phyloP scores from a whole-genome alignment of 2,113 vertebrate species.

The Hemiscyllium ocellatum region DNA sequence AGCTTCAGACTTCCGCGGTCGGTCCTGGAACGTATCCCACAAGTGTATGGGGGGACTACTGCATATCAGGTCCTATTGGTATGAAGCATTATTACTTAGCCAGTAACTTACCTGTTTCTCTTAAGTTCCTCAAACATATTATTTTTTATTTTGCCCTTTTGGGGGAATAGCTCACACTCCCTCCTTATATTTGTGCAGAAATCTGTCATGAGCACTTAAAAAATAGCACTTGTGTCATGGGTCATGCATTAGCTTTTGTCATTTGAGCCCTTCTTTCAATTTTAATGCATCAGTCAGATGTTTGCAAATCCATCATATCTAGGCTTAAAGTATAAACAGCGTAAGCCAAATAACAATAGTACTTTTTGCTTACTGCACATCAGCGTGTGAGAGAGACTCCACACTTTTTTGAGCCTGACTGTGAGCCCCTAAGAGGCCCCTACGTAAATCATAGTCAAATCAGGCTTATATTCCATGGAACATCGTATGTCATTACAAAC shows the following conservation, averaged over 20 bases:
- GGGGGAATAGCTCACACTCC: background rate
- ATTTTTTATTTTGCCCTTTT: background rate
- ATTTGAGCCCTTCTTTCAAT: background rate
- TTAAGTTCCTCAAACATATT: background rate
- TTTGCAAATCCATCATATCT: constrained; percentile 17
- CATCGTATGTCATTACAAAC: background rate
- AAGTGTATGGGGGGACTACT: no score
- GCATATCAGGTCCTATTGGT: background rate
- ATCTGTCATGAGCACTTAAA: constrained; percentile 6
- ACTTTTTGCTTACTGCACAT: background rate
- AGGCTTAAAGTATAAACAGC: background rate
- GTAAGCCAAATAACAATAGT: background rate
- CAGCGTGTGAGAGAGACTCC: background rate
- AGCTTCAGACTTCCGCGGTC: no score
- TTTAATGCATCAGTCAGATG: background rate
- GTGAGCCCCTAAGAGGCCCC: background rate
- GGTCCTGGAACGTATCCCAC: no score
- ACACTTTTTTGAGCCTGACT: background rate
- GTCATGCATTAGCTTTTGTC: constrained; percentile 1
- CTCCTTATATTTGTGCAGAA: background rate
- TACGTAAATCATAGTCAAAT: background rate
- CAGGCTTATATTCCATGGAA: background rate
- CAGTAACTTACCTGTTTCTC: background rate
- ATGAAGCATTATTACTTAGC: background rate
- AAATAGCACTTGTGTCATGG: background rate